A percentile compares a stretch with the other conserved stretches of the same genome.
Conservation (phyloP, 2,797 vertebrate species). For the Pelodytes ibericus region DNA sequence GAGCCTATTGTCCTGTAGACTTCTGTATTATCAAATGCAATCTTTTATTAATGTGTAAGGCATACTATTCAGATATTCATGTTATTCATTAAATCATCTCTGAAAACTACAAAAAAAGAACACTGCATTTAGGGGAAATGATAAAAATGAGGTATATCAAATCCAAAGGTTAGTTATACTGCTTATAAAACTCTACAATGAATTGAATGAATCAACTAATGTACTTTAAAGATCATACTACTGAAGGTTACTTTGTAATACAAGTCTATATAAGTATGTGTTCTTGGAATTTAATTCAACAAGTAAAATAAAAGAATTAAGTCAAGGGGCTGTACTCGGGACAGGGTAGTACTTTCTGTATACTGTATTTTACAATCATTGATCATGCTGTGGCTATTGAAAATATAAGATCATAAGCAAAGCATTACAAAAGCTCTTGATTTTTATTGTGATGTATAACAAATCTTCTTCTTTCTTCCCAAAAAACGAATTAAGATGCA, state of each 20-base stretch:
- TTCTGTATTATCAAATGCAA: constrained; percentile 48
- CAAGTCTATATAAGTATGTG: background rate
- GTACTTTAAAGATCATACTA: constrained; percentile 9
- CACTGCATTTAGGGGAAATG: constrained; percentile 46
- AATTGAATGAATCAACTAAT: constrained; percentile 24
- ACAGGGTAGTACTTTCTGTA: background rate
- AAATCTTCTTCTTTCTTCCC: too few species aligned
- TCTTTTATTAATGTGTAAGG: constrained; percentile 51
- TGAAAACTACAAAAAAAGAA: constrained; percentile 42
- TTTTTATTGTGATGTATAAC: too few species aligned
- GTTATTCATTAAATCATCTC: constrained; percentile 53
- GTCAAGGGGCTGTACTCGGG: background rate
- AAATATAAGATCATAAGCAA: too few species aligned
- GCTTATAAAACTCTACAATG: constrained; percentile 14
- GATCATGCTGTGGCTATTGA: too few species aligned
- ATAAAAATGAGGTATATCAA: constrained; percentile 40
- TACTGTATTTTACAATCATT: too few species aligned
- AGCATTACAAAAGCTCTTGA: too few species aligned
- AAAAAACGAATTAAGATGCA: too few species aligned
- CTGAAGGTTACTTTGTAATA: background rate
- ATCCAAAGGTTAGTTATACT: constrained; percentile 40
- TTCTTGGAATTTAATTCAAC: background rate
- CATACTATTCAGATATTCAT: constrained; percentile 53
- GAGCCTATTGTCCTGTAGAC: constrained; percentile 40
- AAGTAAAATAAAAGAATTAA: background rate